These are phyloP conservation scores for Athripsodes cinereus DNA, from an alignment of 2,888 invertebrate genomes.

Conservation along the genomic window DNA sequence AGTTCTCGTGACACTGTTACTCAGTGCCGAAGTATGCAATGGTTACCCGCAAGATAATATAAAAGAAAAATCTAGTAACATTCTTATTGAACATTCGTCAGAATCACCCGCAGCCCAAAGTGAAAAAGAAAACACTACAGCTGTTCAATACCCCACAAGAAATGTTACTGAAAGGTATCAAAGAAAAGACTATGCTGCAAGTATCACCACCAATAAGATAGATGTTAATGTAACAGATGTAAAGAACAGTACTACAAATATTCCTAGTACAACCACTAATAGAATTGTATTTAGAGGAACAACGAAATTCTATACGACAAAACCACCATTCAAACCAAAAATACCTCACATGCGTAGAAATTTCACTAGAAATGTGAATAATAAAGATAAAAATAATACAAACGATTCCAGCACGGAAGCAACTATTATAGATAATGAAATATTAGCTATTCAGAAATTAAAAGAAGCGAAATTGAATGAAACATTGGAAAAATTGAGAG, in stretches of 20 bases:
- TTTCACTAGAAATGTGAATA: conserved; percentile 8
- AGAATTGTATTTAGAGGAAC: conserved; percentile 23
- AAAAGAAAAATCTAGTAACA: not conserved
- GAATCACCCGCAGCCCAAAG: conserved; percentile 5
- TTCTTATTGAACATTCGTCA: not conserved
- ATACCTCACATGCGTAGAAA: conserved; percentile 20
- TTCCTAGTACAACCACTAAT: conserved; percentile 6
- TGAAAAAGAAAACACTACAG: not conserved
- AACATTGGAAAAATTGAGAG: not conserved
- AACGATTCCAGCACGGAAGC: not conserved
- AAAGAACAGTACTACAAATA: not conserved
- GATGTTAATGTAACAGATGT: not conserved
- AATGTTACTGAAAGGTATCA: conserved; percentile 15
- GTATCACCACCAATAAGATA: conserved; percentile 3
- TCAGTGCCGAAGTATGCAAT: conserved; percentile 10
- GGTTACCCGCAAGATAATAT: conserved; percentile 14
- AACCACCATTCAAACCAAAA: conserved; percentile 26
- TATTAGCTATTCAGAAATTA: not conserved
- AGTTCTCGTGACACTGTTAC: conserved; percentile 7
- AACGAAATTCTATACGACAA: conserved; percentile 23
- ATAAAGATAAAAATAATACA: conserved; percentile 5
- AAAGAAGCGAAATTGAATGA: not conserved
- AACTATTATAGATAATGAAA: conserved; percentile 1
- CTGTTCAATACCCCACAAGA: conserved; percentile 8
- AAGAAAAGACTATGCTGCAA: conserved; percentile 13